Evolutionary conservation across 2,797 vertebrate genomes (phyloP).

Genomic region (Poecilia picta): DNA sequence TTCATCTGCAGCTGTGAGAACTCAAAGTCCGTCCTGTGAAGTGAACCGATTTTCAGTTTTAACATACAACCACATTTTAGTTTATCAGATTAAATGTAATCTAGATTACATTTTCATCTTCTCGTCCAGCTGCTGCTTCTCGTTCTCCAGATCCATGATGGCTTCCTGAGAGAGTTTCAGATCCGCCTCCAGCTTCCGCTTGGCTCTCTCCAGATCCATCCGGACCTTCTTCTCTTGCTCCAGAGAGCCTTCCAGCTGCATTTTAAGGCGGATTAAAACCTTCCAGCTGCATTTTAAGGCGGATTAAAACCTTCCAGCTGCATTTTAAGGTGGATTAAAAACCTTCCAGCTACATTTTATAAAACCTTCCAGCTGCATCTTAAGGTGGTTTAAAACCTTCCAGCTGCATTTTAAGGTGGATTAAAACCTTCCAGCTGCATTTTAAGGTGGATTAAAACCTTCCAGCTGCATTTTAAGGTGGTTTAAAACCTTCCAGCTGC

Average conservation of each 20-base stretch:
- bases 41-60: neutral
- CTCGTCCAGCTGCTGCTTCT: constrained; percentile 84
- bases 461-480: too few species aligned
- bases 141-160: constrained; percentile 82
- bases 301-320: too few species aligned
- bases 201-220: constrained; percentile 83
- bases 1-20: constrained; percentile 77
- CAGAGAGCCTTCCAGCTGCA: constrained; percentile 81
- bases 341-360: too few species aligned
- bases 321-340: rapidly evolving
- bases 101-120: constrained; percentile 82
- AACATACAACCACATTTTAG: neutral
- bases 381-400: rapidly evolving
- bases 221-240: constrained; percentile 86
- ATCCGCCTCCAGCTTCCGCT: constrained; percentile 86
- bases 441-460: too few species aligned
- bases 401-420: too few species aligned
- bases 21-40: constrained; percentile 86
- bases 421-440: too few species aligned
- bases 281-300: too few species aligned
- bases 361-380: too few species aligned
- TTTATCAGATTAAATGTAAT: neutral
- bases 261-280: too few species aligned
- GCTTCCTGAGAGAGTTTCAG: constrained; percentile 86
- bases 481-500: too few species aligned